A percentile compares a stretch with the other conserved stretches of the same genome.
These are phyloP conservation scores for Bergia sp. DNA, from an alignment of 92 coral and sea anemone genomes.

Conservation along the genomic window DNA sequence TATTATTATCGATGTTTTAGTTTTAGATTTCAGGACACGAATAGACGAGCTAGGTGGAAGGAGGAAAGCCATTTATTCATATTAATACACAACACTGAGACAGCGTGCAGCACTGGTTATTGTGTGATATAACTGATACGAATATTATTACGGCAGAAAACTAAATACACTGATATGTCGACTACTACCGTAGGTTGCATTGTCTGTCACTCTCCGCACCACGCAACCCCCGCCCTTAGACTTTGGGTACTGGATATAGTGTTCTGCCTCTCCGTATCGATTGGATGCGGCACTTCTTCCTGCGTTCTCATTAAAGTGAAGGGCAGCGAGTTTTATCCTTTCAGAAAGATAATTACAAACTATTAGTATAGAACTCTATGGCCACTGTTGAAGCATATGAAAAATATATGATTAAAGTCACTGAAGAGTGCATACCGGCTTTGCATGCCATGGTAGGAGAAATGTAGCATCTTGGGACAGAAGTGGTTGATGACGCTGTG, in stretches of 20 bases:
- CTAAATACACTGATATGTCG: background rate
- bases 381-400: too few species aligned
- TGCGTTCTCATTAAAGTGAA: background rate
- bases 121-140: too few species aligned
- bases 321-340: background rate
- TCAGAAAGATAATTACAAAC: too few species aligned
- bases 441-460: constrained; percentile 23
- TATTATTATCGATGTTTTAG: background rate
- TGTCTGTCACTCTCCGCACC: background rate
- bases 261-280: background rate
- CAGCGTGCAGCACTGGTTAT: too few species aligned
- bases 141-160: too few species aligned
- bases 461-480: background rate
- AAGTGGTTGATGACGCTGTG: constrained; percentile 18
- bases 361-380: too few species aligned
- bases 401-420: too few species aligned
- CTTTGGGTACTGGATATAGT: background rate
- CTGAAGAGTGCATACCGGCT: background rate
- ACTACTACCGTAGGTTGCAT: background rate
- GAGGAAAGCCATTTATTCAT: too few species aligned
- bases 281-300: background rate
- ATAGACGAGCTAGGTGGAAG: background rate
- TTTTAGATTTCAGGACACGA: background rate
- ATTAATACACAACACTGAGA: too few species aligned
- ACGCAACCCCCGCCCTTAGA: background rate